These are phyloP conservation scores for Pollachius pollachius DNA, from an alignment of 2,113 vertebrate species.

Conservation along the genomic window DNA sequence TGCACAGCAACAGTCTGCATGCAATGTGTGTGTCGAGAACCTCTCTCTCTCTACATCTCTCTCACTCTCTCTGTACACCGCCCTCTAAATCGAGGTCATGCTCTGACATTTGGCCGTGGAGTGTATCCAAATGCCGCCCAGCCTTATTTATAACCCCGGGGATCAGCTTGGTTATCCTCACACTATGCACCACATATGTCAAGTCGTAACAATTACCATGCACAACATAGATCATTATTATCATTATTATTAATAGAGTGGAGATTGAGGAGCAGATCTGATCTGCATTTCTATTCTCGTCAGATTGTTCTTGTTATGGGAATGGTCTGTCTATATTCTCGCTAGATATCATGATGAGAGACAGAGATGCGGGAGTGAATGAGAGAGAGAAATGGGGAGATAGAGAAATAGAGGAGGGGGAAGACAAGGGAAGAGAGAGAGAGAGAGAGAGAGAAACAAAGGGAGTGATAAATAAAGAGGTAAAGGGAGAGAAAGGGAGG, in stretches of 20 bases:
- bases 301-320: not conserved
- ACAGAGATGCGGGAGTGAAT: not conserved
- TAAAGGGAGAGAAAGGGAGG: not conserved
- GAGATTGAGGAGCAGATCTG: too few species aligned
- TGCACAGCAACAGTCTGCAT: constrained; percentile 13
- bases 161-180: constrained; percentile 47
- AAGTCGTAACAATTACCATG: too few species aligned
- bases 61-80: not conserved
- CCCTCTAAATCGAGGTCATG: constrained; percentile 27
- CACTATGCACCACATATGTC: too few species aligned
- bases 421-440: not conserved
- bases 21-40: not conserved
- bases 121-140: constrained; percentile 7
- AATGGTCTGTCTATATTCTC: too few species aligned
- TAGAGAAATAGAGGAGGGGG: constrained; percentile 3
- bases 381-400: not conserved
- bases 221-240: too few species aligned
- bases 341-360: not conserved
- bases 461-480: not conserved
- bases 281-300: constrained; percentile 40
- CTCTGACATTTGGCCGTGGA: constrained; percentile 58
- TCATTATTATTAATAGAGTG: too few species aligned
- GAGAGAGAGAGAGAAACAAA: constrained; percentile 7
- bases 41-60: not conserved
- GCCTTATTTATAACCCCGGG: constrained; percentile 57